Evolutionary conservation across 2,797 vertebrate species (phyloP), one percentile per base, ranked within the genome.

Genomic region (Coluber constrictor): DNA sequence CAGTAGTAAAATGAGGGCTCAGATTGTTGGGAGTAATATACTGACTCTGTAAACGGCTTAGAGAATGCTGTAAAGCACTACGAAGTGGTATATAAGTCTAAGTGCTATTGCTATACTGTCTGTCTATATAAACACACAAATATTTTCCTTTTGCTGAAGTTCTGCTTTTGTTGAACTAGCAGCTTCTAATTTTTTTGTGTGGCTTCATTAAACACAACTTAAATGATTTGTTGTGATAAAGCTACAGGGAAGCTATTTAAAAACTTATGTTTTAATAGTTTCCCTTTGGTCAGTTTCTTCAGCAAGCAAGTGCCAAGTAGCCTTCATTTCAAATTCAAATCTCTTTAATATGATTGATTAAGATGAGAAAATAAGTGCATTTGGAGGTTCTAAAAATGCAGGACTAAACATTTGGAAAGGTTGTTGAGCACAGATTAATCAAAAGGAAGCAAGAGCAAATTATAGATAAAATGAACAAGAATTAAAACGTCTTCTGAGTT

Each of bases 401-500:
- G 94, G 87, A 87, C 92, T 92, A 95, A 51, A 91, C 93, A 94
- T 90, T 93, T 93, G 94, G 89, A 96, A 97, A 94, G 95, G 94
- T 95, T 90, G 92, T 92, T 94, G 93, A 94, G 92, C 91, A 92
- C 55, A 92, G 94, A 95, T 96, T 95, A 97, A 95, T 93, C 92
- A 89, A 94, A 86, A 96, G 94, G 90, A 96, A 95, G 93, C 88
- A 95, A 95, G 92, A 96, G 92, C 90, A 93, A 92, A 95, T 94
- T 97, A 96, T 94, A 97, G 97, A 96, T 91, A 96, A 94, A 96
- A 92, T 95, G 97, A 97, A 97, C 94, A 93, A 47, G 93, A 94
- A 93, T 96, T 95, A 97, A 95, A 83, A 96, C 94, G 89, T 96
- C 96, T 97, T 94, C 96, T 95, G 96, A 97, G 95, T 95, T 97